Base-by-base conservation (phyloP, 2,888 invertebrate species). In the Portevinia maculata region DNA sequence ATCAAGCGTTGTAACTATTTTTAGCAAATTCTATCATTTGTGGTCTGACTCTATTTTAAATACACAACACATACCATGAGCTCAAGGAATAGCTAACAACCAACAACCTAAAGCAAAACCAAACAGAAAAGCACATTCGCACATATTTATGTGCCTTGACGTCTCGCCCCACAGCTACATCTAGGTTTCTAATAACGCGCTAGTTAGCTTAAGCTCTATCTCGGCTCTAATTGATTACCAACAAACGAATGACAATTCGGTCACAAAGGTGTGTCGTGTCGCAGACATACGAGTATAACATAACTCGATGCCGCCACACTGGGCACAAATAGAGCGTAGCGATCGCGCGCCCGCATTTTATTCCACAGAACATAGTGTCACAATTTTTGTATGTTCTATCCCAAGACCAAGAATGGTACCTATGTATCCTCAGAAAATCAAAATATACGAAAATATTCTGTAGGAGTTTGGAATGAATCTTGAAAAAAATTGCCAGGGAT, bases 221-320 rank as follows among this genome's bases (percentile, higher is more conserved):
- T 73, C 78, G 44, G 65, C 76, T 83, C 78, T 83, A 83, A 83
- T 83, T 83, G 83, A 83, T 83, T 83, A 83, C 78, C 62, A 83
- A 73, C 83, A 73, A 83, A 78, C 83, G 71, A 83, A 83, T 78
- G 83, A 83, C 83, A 83, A 83, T 83, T 78, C 83, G 83, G 83
- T 73, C 83, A 83, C 78, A 83, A 78, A 83, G 83, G 83, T 83
- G 83, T 83, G 83, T 83, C 83, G 78, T 69, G 71, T 78, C 71
- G 76, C 65, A 71, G 70, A 46, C 57, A 71, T 76, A n/a, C n/a
- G n/a, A n/a, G n/a, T n/a, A 65, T 64, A 65, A 67, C 65, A 73
- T 73, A 65, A 73, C 73, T 34, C 60, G 32, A 30, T 59, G 76
- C 75, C 67, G 71, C 60, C 39, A 78, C 52, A 78, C 59, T 73